phyloP scores from a whole-genome alignment of 1,140 invertebrate species.

The Calosoma granatense region DNA sequence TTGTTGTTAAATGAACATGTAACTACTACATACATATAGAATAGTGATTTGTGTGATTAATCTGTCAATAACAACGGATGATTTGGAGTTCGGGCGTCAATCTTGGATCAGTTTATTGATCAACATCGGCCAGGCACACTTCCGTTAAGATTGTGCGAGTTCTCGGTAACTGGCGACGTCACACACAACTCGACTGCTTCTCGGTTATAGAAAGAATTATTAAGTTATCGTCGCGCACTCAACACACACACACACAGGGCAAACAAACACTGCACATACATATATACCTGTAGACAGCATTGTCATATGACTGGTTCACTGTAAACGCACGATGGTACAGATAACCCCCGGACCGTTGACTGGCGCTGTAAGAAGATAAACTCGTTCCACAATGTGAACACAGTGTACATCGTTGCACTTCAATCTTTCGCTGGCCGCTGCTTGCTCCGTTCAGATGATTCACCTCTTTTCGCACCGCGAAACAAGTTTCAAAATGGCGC shows the following conservation, averaged over 20 bases:
- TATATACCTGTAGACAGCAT: not conserved
- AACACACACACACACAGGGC: not conserved
- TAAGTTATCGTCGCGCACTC: not conserved
- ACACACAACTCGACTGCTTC: not conserved
- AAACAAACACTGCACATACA: not conserved
- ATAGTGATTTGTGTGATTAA: no score
- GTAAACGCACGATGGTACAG: conserved; percentile 4
- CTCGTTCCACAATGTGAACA: conserved; percentile 6
- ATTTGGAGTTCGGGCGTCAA: no score
- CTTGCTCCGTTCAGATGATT: not conserved
- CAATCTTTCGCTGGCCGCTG: not conserved
- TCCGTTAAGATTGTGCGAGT: not conserved
- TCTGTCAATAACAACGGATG: no score
- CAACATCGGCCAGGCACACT: no score
- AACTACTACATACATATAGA: no score
- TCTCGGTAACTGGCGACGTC: not conserved
- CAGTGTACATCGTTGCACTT: not conserved
- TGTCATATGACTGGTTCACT: not conserved
- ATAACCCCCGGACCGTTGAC: not conserved
- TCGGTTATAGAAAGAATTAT: not conserved
- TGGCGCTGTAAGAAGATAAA: not conserved
- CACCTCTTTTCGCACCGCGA: not conserved
- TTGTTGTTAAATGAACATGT: no score
- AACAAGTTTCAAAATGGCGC: not conserved
- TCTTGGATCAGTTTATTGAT: no score